Conservation (phyloP, 1,140 invertebrate genomes). For the Arctopsyche grandis region DNA sequence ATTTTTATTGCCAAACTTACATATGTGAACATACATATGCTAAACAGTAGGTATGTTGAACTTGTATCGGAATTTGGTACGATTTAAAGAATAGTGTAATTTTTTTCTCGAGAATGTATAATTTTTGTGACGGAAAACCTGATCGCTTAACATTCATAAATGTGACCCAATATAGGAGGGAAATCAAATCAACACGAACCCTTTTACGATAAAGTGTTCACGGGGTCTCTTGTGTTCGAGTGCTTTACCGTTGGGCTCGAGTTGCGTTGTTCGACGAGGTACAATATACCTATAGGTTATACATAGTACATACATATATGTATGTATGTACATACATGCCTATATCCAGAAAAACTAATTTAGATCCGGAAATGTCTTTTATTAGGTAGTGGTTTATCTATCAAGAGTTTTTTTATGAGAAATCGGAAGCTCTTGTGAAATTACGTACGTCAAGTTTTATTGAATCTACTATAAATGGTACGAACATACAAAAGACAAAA, state of each 20-base stretch:
- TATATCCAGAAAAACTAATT: not conserved
- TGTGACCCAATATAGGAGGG: conserved; percentile 38
- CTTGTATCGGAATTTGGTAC: no score
- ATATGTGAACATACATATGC: no score
- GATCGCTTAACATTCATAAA: conserved; percentile 38
- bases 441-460: no score
- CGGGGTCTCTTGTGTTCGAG: conserved; percentile 7
- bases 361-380: no score
- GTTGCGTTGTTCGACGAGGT: conserved; percentile 30
- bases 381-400: no score
- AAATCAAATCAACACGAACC: conserved; percentile 45
- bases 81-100: no score
- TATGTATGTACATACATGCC: not conserved
- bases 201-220: conserved; percentile 43
- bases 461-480: no score
- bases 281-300: not conserved
- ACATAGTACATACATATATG: not conserved
- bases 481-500: no score
- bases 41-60: no score
- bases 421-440: no score
- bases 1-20: no score
- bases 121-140: not conserved
- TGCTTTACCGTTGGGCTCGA: conserved; percentile 30
- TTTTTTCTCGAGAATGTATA: not conserved
- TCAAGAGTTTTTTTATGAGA: no score